Conservation (phyloP, 2,888 invertebrate species). For the Pocota personata region DNA sequence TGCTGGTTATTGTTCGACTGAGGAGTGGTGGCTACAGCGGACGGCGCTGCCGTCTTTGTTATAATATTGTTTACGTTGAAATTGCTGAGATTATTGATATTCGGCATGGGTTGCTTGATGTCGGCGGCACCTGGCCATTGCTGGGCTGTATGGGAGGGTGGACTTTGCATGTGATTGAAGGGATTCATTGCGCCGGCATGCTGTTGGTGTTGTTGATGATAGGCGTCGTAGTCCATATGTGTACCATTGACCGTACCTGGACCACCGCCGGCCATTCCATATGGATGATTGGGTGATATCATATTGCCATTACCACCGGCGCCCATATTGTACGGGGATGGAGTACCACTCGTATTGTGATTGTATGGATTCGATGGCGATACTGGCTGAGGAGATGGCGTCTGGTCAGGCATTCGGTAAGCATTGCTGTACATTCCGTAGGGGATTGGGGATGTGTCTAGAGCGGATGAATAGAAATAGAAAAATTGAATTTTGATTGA, state of each 20-base stretch:
- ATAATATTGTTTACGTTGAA: constrained; percentile 65
- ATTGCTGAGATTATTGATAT: constrained; percentile 73
- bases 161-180: constrained; percentile 59
- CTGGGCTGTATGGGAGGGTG: constrained; percentile 68
- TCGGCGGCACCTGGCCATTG: constrained; percentile 57
- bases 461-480: constrained; percentile 11
- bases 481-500: constrained; percentile 41
- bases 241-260: constrained; percentile 32
- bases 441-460: constrained; percentile 81
- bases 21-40: constrained; percentile 27
- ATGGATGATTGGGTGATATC: constrained; percentile 74
- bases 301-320: constrained; percentile 74
- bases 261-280: constrained; percentile 54
- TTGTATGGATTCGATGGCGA: constrained; percentile 80
- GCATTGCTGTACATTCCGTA: constrained; percentile 79
- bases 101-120: constrained; percentile 66
- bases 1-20: constrained; percentile 75
- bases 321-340: constrained; percentile 80
- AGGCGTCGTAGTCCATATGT: constrained; percentile 48
- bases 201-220: constrained; percentile 70
- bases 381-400: constrained; percentile 81
- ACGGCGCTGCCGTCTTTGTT: constrained; percentile 57
- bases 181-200: constrained; percentile 70
- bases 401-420: constrained; percentile 78
- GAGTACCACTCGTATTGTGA: constrained; percentile 77